Conservation (phyloP, 2,797 vertebrate species). For the Neopelma chrysocephalum region DNA sequence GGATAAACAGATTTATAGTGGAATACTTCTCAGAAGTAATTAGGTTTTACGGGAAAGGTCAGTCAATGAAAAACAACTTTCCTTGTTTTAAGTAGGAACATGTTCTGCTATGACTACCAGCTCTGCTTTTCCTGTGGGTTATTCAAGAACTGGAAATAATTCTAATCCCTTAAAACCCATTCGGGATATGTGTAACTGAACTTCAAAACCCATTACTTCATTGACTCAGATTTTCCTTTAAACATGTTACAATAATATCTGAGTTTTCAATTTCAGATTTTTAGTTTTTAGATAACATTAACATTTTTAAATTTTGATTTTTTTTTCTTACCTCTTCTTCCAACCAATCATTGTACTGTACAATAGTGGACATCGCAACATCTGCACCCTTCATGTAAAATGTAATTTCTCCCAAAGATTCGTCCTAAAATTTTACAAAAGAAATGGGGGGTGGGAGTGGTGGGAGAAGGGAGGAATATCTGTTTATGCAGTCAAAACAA, state of each 20-base stretch:
- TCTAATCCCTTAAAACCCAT: neutral
- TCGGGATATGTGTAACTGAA: neutral
- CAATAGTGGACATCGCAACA: constrained; percentile 92
- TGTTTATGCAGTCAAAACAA: neutral
- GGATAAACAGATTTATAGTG: neutral
- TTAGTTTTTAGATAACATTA: neutral
- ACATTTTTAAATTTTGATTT: neutral
- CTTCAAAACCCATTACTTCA: neutral
- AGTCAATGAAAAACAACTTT: neutral
- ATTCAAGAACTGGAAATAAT: neutral
- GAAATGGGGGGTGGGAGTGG: neutral
- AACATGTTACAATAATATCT: neutral
- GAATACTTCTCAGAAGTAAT: constrained; percentile 15
- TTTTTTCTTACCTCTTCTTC: constrained; percentile 90
- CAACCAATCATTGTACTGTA: constrained; percentile 98
- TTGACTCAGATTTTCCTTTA: neutral
- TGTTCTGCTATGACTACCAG: neutral
- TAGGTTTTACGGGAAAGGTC: neutral
- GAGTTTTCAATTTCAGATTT: neutral
- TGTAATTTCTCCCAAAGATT: constrained; percentile 92
- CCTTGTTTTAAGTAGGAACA: neutral
- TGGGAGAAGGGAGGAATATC: no score
- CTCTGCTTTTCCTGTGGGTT: neutral
- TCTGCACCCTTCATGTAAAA: constrained; percentile 99
- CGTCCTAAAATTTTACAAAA: constrained; percentile 80